Evolutionary conservation across 2,888 invertebrate species (phyloP), one percentile per base, ranked within the genome.

Genomic region (Coleophora flavipennella): DNA sequence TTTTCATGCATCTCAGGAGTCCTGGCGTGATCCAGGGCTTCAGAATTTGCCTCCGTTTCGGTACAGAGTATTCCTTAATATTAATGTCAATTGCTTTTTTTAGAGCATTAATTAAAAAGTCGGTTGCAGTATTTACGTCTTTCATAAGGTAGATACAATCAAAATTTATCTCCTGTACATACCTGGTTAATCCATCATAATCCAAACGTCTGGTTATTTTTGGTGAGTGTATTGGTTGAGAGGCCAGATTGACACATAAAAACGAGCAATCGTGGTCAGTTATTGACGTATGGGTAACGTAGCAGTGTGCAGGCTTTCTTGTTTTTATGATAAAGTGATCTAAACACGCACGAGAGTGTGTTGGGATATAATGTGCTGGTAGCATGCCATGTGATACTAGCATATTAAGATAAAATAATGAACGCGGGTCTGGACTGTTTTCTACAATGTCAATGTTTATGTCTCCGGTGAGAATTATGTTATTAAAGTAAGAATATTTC

Each of bases 241-340:
- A 27, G 1, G 2, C 9, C 12, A 11, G 7, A 11, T 14, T 34
- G 6, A 36, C 8, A 11, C n/a, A 37, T 1, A 36, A 7, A 2
- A 40, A 13, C 1, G 39, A 29, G 6, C 26, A 31, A 9, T 41
- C 39, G 25, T 48, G 44, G 13, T 45, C 48, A 3, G 46, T 44
- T 7, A 46, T 11, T 14, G 44, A 29, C 8, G 42, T 27, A 1
- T 41, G 34, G 1, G 43, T 35, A 8, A 13, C 42, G 27, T 40
- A 43, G 8, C 45, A 44, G 1, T 9, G 27, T 7, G 44, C 43
- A 0, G 35, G n/a, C 4, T 44, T 10, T 10, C 35, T 46, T 0
- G 51, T 45, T 38, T 46, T 52, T 0, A 55, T 3, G 14, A 52
- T 45, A 3, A 45, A 20, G 13, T 53, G 55, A 31, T 52, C 48